Conservation (phyloP, 1,140 invertebrate genomes). For the Paraescarpia echinospica region DNA sequence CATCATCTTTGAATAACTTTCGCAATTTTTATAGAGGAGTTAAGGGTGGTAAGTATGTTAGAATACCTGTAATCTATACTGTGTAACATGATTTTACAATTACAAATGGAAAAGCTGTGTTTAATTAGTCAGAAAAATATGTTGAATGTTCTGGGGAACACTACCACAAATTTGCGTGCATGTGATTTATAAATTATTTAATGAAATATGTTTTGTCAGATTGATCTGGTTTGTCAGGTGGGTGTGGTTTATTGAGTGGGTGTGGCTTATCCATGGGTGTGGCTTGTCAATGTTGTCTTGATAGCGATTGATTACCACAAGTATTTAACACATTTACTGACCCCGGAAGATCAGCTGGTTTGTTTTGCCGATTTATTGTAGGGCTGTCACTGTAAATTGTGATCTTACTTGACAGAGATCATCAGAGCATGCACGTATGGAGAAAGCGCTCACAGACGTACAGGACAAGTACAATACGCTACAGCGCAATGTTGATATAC, state of each 20-base stretch:
- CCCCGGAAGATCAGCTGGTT: not conserved
- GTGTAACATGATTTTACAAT: no score
- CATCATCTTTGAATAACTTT: no score
- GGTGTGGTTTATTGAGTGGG: not conserved
- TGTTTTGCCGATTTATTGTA: not conserved
- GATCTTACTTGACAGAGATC: constrained; percentile 16
- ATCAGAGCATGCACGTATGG: constrained; percentile 23
- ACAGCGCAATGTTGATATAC: constrained; percentile 41
- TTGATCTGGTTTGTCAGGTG: not conserved
- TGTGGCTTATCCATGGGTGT: not conserved
- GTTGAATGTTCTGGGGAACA: not conserved
- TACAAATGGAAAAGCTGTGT: no score
- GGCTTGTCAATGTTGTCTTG: not conserved
- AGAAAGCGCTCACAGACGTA: constrained; percentile 38
- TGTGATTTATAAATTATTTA: no score
- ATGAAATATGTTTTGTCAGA: not conserved
- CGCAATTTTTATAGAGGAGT: no score
- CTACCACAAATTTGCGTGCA: not conserved
- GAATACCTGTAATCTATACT: no score
- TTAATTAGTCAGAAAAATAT: not conserved
- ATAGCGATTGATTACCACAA: not conserved
- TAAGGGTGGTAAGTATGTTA: no score
- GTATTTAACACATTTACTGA: not conserved
- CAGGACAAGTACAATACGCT: constrained; percentile 43
- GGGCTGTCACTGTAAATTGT: not conserved